Evolutionary conservation across 2,888 invertebrate species (phyloP).

Genomic region (Thera britannica): DNA sequence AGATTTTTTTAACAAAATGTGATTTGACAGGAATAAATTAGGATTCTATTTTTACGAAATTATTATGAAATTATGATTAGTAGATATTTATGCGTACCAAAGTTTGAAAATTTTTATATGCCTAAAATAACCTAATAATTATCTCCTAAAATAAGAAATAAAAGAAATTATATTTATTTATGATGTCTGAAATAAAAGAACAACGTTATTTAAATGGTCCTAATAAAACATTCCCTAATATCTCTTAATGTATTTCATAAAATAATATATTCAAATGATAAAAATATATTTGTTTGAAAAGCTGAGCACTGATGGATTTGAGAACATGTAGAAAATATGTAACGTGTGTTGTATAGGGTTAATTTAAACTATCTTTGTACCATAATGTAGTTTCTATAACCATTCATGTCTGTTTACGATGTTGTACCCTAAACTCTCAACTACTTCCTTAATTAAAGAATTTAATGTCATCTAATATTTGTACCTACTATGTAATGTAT

Average conservation of each 20-base stretch:
- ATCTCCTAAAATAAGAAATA: neutral
- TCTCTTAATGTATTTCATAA: neutral
- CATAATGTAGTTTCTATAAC: slow-evolving; percentile 19
- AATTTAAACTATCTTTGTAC: slow-evolving; percentile 29
- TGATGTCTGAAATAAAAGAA: neutral
- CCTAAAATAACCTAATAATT: neutral
- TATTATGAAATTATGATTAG: neutral
- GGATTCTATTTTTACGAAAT: slow-evolving; percentile 16
- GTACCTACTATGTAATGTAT: slow-evolving; percentile 33
- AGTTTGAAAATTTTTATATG: slow-evolving; percentile 1
- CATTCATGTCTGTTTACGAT: slow-evolving; percentile 18
- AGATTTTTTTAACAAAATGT: slow-evolving; percentile 11
- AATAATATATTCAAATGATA: neutral
- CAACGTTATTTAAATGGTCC: neutral
- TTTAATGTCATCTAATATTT: slow-evolving; percentile 37
- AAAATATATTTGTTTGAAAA: slow-evolving; percentile 32
- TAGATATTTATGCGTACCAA: slow-evolving; percentile 1
- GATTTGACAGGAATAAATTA: slow-evolving; percentile 12
- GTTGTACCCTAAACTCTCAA: slow-evolving; percentile 2
- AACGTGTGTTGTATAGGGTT: slow-evolving; percentile 38
- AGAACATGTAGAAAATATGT: slow-evolving; percentile 53
- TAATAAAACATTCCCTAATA: neutral
- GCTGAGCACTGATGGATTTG: slow-evolving; percentile 72
- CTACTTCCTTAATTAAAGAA: slow-evolving; percentile 23
- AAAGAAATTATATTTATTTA: neutral